Base-by-base conservation (phyloP, 2,113 vertebrate genomes). In the Vidua macroura region DNA sequence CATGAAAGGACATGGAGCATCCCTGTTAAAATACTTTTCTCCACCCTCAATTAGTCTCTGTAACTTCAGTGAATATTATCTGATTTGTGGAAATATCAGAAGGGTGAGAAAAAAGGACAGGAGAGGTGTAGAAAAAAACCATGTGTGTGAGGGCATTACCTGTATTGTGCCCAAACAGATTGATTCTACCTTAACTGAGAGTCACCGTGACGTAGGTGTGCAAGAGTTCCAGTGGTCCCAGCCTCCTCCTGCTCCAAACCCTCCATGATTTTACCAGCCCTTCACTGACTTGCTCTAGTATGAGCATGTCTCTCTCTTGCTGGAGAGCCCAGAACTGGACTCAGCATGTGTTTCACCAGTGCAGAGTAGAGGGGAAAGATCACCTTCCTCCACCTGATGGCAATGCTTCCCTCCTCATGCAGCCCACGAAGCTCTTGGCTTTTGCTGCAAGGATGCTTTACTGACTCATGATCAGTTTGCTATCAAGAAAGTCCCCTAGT, bases 201-300 rank as follows among this genome's bases (percentile, higher is more conserved):
- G 37, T 35, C 33, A 55, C 1, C 0, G 15, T 35, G 48, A 31
- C 44, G 21, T 0, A 55, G 33, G 23, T 35, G 13, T 7, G 56
- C 41, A 74, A 5, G 5, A 24, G 35, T 35, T n/a, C 37, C n/a
- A 30, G 31, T 1, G 2, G 6, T 20, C 20, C 30, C 37, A 53
- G 55, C 6, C 28, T 69, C 25, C 72, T 51, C 28, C 55, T 44
- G 15, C 28, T 80, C 41, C 69, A 66, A 59, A n/a, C 1, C 6
- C 49, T 43, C 46, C 39, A 30, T n/a, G 22, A 16, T 53, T 72
- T 76, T 25, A 39, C 20, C 6, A 7, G 11, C 15, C 8, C 14
- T 43, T 73, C 37, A 15, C 48, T 43, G 58, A 51, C 7, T 64
- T 5, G 1, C 18, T 82, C 22, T 11, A 28, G 7, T 28, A 17